Conservation (phyloP, 2,797 vertebrate genomes). For the Cirrhinus mrigala region DNA sequence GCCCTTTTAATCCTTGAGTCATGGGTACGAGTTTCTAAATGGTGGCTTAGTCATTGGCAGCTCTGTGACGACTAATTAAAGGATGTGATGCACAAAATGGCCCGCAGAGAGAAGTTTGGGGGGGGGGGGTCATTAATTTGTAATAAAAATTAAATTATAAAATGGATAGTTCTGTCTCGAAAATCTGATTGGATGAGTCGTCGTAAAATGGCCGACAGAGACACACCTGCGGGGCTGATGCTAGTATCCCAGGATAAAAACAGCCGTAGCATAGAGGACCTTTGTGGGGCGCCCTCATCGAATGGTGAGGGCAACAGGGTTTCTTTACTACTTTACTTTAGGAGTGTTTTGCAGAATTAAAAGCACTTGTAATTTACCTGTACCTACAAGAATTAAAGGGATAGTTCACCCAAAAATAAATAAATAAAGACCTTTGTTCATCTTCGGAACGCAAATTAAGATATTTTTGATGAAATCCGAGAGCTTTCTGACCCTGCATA, state of each 20-base stretch:
- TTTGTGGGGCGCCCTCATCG: background rate
- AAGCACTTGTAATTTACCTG: too few relatives aligned
- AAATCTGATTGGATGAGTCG: slow-evolving; percentile 18
- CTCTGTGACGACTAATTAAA: slow-evolving; percentile 75
- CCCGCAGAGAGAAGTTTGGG: slow-evolving; percentile 52
- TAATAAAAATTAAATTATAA: slow-evolving; percentile 59
- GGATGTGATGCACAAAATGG: slow-evolving; percentile 56
- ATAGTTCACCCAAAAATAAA: too few relatives aligned
- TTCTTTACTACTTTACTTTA: background rate
- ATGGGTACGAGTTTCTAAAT: slow-evolving; percentile 66
- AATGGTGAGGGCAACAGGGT: background rate
- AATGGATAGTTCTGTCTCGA: slow-evolving; percentile 33
- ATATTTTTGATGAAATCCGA: too few relatives aligned
- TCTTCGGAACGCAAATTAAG: too few relatives aligned
- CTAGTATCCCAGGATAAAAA: background rate
- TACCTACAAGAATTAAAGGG: too few relatives aligned
- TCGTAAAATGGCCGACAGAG: background rate
- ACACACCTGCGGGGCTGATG: background rate
- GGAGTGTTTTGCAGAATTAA: background rate
- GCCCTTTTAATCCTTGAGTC: slow-evolving; percentile 73
- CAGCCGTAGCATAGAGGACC: background rate
- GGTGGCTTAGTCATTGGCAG: slow-evolving; percentile 73
- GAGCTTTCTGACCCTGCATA: too few relatives aligned
- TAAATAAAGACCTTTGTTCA: too few relatives aligned
- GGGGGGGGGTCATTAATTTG: slow-evolving; percentile 55